phyloP scores from a whole-genome alignment of 23 tunicate genomes.

The Aplidium turbinatum region DNA sequence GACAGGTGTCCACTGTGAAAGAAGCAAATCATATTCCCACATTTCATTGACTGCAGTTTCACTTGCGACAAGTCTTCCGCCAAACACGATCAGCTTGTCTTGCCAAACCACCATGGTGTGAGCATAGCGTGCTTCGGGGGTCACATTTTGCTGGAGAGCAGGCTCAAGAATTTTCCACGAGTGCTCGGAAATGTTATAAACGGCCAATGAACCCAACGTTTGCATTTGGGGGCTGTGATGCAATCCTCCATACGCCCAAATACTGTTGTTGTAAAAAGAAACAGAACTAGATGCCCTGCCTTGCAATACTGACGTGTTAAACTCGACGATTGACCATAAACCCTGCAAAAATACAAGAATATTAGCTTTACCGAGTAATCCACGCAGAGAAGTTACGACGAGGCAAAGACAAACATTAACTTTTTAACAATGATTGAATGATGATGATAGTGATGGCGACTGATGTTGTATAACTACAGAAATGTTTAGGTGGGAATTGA shows the following conservation, averaged over 20 bases:
- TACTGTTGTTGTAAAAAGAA: slow-evolving; percentile 11
- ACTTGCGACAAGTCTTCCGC: slow-evolving; percentile 51
- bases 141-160: neutral
- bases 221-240: slow-evolving; percentile 6
- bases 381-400: too few relatives aligned
- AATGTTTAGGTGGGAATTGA: too few relatives aligned
- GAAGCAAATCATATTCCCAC: slow-evolving; percentile 48
- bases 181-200: neutral
- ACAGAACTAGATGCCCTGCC: slow-evolving; percentile 52
- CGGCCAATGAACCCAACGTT: neutral
- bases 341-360: slow-evolving; percentile 28
- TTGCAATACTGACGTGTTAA: neutral
- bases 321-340: slow-evolving; percentile 31
- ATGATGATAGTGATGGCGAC: too few relatives aligned
- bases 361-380: too few relatives aligned
- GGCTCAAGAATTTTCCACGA: neutral
- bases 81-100: slow-evolving; percentile 54
- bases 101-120: slow-evolving; percentile 55
- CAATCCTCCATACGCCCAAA: slow-evolving; percentile 70
- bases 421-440: too few relatives aligned
- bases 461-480: too few relatives aligned
- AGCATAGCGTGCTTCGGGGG: slow-evolving; percentile 62
- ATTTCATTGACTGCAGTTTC: slow-evolving; percentile 46
- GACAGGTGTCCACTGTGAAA: slow-evolving; percentile 41
- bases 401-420: too few relatives aligned